These are phyloP conservation scores for Polyodon spathula DNA, from an alignment of 2,113 vertebrate genomes.

Conservation along the genomic window DNA sequence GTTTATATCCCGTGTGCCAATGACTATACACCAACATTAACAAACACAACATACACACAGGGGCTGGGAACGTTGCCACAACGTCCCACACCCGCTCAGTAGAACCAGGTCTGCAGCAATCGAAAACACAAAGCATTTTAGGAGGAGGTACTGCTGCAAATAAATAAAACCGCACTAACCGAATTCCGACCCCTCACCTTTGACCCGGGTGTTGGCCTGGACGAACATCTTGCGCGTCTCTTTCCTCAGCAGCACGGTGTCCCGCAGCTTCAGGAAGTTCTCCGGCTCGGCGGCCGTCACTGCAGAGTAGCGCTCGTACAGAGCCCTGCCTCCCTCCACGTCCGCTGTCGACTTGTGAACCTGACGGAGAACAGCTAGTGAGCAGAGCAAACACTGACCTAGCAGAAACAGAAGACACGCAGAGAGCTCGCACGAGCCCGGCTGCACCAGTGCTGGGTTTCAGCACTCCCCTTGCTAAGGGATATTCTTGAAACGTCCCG, in stretches of 20 bases:
- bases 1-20: too few relatives aligned
- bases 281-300: conserved; percentile 54
- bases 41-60: too few relatives aligned
- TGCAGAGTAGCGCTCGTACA: conserved; percentile 66
- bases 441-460: too few relatives aligned
- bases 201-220: conserved; percentile 74
- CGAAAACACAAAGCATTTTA: background rate
- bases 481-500: too few relatives aligned
- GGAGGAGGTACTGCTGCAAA: too few relatives aligned
- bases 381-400: background rate
- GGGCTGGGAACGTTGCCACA: background rate
- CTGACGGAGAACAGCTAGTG: conserved; percentile 32
- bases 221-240: conserved; percentile 82
- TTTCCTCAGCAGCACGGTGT: conserved; percentile 75
- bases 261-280: conserved; percentile 66
- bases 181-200: conserved; percentile 51
- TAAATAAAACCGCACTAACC: too few relatives aligned
- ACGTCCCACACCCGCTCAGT: background rate
- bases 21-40: too few relatives aligned
- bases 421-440: background rate
- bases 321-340: conserved; percentile 63
- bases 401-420: background rate
- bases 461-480: too few relatives aligned
- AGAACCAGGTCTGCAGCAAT: background rate
- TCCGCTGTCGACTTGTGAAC: conserved; percentile 78